Conservation (phyloP, 2,797 vertebrate species). For the Alectoris magna region DNA sequence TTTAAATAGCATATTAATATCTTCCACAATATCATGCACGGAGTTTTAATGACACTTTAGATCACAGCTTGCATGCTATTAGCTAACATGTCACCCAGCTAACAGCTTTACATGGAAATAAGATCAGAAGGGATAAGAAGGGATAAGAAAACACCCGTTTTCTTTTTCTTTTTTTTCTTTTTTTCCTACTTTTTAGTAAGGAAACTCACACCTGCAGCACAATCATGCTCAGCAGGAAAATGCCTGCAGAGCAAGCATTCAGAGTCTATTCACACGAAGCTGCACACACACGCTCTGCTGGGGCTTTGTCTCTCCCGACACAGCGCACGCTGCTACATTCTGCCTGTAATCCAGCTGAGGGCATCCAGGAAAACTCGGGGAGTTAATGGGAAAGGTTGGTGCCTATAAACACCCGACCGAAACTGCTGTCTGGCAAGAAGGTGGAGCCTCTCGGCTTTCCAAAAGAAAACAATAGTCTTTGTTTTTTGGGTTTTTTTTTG, state of each 20-base stretch:
- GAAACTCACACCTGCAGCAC: slow-evolving; percentile 74
- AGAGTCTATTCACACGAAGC: not conserved
- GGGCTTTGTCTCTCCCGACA: slow-evolving; percentile 13
- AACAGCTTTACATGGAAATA: slow-evolving; percentile 67
- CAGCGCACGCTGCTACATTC: slow-evolving; percentile 40
- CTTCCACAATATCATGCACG: not conserved
- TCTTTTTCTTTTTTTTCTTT: not conserved
- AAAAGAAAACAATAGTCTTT: slow-evolving; percentile 72
- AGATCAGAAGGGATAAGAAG: slow-evolving; percentile 53
- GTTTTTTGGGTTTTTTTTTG: not conserved
- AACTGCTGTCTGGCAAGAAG: slow-evolving; percentile 64
- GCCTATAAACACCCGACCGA: slow-evolving; percentile 38
- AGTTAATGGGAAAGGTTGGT: slow-evolving; percentile 51
- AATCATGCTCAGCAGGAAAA: slow-evolving; percentile 67
- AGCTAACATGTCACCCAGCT: slow-evolving; percentile 67
- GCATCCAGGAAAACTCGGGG: slow-evolving; percentile 44
- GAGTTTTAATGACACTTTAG: slow-evolving; percentile 62
- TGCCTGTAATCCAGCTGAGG: slow-evolving; percentile 59
- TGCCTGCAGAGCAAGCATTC: slow-evolving; percentile 16
- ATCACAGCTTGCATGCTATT: slow-evolving; percentile 43
- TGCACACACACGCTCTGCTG: not conserved
- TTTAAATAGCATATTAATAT: slow-evolving; percentile 59
- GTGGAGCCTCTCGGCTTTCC: slow-evolving; percentile 69
- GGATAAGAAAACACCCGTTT: slow-evolving; percentile 59
- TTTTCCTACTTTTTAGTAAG: not conserved